Evolutionary conservation across 2,888 invertebrate species (phyloP).

Genomic region (Athalia circularis): DNA sequence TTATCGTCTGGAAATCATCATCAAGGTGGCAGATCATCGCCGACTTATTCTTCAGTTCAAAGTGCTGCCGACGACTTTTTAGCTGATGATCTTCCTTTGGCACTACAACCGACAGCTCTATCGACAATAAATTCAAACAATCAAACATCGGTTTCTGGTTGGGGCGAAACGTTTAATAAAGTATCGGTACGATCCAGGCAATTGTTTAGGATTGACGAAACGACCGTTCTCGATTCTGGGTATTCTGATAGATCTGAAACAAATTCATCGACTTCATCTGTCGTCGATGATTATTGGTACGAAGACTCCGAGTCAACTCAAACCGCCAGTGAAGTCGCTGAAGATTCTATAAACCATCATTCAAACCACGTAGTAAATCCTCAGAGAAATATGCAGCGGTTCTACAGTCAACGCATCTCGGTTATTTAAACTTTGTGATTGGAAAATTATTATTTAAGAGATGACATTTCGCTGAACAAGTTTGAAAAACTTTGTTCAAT

Average conservation of each 20-base stretch:
- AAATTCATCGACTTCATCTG: conserved; percentile 38
- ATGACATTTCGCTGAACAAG: no score
- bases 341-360: conserved; percentile 2
- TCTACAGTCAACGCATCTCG: conserved; percentile 13
- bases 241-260: conserved; percentile 58
- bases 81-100: background rate
- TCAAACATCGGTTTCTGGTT: conserved; percentile 3
- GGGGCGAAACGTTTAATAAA: conserved; percentile 34
- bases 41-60: background rate
- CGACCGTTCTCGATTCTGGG: conserved; percentile 58
- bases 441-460: background rate
- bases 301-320: conserved; percentile 47
- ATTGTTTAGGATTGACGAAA: conserved; percentile 56
- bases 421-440: conserved; percentile 8
- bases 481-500: no score
- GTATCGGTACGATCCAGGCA: background rate
- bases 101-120: background rate
- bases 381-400: background rate
- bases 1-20: conserved; percentile 17
- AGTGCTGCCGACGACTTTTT: no score
- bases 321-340: conserved; percentile 46
- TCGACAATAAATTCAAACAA: background rate
- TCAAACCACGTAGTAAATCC: background rate
- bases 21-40: background rate
- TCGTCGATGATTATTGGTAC: conserved; percentile 40